Conservation (phyloP, 1,140 invertebrate species). For the Lepidurus arcticus region DNA sequence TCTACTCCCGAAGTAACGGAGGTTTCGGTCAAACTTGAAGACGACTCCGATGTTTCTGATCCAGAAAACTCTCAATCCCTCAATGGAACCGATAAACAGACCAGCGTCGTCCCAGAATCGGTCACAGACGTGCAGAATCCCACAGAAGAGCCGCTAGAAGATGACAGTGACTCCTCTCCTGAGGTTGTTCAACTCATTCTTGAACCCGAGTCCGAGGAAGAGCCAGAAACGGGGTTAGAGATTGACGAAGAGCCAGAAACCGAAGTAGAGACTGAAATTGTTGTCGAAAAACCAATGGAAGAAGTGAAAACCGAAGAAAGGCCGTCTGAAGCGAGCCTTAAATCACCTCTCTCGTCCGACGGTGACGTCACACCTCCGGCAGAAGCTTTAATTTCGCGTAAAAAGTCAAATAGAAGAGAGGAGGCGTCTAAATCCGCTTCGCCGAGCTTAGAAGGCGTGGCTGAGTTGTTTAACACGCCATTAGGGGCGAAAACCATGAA, state of each 20-base stretch:
- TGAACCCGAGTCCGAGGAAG: background rate
- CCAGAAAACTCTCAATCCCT: no score
- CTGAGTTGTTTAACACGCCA: constrained; percentile 8
- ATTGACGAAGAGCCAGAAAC: background rate
- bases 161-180: no score
- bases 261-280: background rate
- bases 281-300: background rate
- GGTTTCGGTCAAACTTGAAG: no score
- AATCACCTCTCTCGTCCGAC: background rate
- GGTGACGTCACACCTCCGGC: background rate
- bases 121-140: no score
- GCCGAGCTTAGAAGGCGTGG: background rate
- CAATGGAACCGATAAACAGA: no score
- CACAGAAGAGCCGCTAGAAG: no score
- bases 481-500: background rate
- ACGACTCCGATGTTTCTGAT: no score
- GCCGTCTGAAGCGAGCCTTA: background rate
- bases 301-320: background rate
- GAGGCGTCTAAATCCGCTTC: background rate
- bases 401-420: background rate
- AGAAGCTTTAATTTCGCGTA: background rate
- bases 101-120: no score
- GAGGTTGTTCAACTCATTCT: no score
- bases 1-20: no score
- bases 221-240: background rate